These are phyloP conservation scores for Cyanistes caeruleus DNA, from an alignment of 2,113 vertebrate genomes.

Conservation along the genomic window DNA sequence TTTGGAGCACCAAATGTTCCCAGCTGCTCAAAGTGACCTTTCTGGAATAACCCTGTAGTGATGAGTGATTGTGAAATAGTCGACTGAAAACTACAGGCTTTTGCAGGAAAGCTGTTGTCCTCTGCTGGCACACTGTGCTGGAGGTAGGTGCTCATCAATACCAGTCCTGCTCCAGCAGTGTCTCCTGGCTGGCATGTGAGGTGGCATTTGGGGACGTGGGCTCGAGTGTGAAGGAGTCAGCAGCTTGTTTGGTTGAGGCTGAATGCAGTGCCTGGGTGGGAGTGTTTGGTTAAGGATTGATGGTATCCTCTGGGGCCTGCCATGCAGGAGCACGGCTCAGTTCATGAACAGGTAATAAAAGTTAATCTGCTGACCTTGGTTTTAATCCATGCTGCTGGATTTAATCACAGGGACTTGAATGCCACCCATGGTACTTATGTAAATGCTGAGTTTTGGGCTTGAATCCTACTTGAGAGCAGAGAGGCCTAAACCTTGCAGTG, in stretches of 20 bases:
- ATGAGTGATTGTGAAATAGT: not conserved
- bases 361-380: constrained; percentile 31
- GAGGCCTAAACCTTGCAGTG: not conserved
- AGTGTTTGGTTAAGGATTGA: constrained; percentile 20
- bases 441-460: not conserved
- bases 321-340: not conserved
- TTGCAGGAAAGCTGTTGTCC: not conserved
- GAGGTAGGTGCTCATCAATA: not conserved
- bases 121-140: not conserved
- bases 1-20: not conserved
- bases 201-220: not conserved
- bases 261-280: not conserved
- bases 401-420: not conserved
- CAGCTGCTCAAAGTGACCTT: not conserved
- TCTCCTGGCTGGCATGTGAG: not conserved
- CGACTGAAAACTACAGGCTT: not conserved
- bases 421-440: not conserved
- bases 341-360: constrained; percentile 10
- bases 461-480: not conserved
- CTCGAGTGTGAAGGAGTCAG: not conserved
- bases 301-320: not conserved
- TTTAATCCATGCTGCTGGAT: not conserved
- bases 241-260: not conserved
- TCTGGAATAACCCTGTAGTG: not conserved
- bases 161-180: not conserved